Evolutionary conservation across 2,113 vertebrate genomes (phyloP), one percentile per base, ranked within the genome.

Genomic region (Rhizomys pruinosus): DNA sequence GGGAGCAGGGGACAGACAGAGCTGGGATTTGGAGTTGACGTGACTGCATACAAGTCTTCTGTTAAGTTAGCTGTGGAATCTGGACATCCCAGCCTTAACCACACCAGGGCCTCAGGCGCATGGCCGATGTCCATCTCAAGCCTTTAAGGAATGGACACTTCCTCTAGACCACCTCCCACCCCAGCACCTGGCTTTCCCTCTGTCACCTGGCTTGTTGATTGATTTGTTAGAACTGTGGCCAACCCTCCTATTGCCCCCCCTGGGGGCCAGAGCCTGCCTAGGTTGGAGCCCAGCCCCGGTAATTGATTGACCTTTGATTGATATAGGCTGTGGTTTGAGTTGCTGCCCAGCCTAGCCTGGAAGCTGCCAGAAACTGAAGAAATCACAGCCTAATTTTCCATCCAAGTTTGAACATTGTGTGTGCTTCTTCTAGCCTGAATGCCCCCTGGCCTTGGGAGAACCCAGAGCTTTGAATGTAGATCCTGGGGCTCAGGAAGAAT

Each of bases 281-380:
- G 71, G 91, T 68, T n/a, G 55, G 76, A 73, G 59, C 87, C 87
- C 76, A n/a, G 64, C 52, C 82, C 47, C 5, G 0, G 88, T 91
- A 71, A 97, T 96, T 91, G 94, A 97, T 87, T 86, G 77, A 34
- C 66, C 85, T 37, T 66, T 97, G 92, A 96, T 91, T 19, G 95
- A 94, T 74, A 39, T 37, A 4, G 74, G 27, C 82, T 1, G 92
- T 0, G 7, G 74, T 90, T 92, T 84, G 69, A 94, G 87, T 90
- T 25, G 10, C 2, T 10, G 90, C 88, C 85, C 76, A 91, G 87
- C 77, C 94, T 77, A 76, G 64, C 69, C 88, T 44, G 32, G 57
- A 47, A 93, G 88, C 92, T 90, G 93, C 94, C 94, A 95, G 55
- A 72, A 80, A 64, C 52, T 13, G 2, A 61, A 79, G 76, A 34